Conservation (phyloP, 2,888 invertebrate genomes). For the Coecobrya sp. region DNA sequence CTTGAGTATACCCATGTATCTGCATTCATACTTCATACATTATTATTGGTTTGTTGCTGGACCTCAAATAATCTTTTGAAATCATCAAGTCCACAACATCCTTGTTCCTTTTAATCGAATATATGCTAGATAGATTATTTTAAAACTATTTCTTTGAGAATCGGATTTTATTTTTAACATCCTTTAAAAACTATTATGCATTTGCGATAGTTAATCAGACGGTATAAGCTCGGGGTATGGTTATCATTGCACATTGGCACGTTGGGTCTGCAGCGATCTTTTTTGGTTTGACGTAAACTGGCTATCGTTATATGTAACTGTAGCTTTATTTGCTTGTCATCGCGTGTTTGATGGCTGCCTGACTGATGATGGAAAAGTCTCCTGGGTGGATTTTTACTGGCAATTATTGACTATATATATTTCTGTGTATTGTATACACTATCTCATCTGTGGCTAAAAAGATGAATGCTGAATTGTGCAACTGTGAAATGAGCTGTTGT, state of each 20-base stretch:
- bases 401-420: slow-evolving; percentile 66
- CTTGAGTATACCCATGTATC: slow-evolving; percentile 4
- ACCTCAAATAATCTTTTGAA: not conserved
- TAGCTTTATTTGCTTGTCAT: slow-evolving; percentile 67
- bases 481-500: slow-evolving; percentile 56
- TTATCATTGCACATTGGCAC: too few species aligned
- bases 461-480: slow-evolving; percentile 58
- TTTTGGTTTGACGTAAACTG: not conserved
- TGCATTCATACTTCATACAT: slow-evolving; percentile 13
- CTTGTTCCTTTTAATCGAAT: too few species aligned
- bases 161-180: too few species aligned
- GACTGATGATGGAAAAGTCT: slow-evolving; percentile 72
- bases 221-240: too few species aligned
- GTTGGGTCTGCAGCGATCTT: not conserved
- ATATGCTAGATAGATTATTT: too few species aligned
- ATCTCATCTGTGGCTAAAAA: slow-evolving; percentile 51
- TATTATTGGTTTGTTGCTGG: slow-evolving; percentile 2
- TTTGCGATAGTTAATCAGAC: too few species aligned
- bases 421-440: slow-evolving; percentile 15
- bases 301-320: slow-evolving; percentile 17
- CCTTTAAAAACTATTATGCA: too few species aligned
- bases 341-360: slow-evolving; percentile 76
- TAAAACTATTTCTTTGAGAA: too few species aligned
- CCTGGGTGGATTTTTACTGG: slow-evolving; percentile 76
- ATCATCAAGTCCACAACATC: not conserved